Conservation (phyloP, 2,113 vertebrate genomes). For the Macquaria australasica region DNA sequence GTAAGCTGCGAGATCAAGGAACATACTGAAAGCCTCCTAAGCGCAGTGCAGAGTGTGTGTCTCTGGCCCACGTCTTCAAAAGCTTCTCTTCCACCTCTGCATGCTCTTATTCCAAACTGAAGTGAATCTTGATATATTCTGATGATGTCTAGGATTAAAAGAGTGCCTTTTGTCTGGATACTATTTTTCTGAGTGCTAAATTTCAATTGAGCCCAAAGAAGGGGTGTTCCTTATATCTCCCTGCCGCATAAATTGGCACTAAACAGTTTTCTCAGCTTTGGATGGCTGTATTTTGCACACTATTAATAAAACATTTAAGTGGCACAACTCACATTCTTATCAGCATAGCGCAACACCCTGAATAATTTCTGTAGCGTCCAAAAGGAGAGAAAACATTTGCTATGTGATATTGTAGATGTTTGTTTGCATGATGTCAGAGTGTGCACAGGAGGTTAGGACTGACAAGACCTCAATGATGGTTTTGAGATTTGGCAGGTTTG, state of each 20-base stretch:
- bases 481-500: not conserved
- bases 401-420: slow-evolving; percentile 23
- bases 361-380: slow-evolving; percentile 36
- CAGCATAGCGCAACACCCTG: slow-evolving; percentile 32
- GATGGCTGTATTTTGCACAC: slow-evolving; percentile 21
- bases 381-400: slow-evolving; percentile 28
- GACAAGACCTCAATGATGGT: not conserved
- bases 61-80: slow-evolving; percentile 43
- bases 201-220: slow-evolving; percentile 20
- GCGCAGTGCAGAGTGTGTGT: slow-evolving; percentile 20
- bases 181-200: not conserved
- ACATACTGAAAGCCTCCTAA: slow-evolving; percentile 70
- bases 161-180: slow-evolving; percentile 14
- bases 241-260: slow-evolving; percentile 36
- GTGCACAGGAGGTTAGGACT: not conserved
- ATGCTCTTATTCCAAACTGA: slow-evolving; percentile 23
- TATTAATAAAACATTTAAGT: slow-evolving; percentile 67
- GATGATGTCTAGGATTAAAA: slow-evolving; percentile 35
- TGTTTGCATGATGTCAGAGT: slow-evolving; percentile 10
- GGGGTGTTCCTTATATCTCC: slow-evolving; percentile 14
- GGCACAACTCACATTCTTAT: slow-evolving; percentile 55
- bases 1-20: slow-evolving; percentile 82
- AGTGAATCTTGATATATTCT: slow-evolving; percentile 21
- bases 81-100: slow-evolving; percentile 29
- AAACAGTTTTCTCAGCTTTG: slow-evolving; percentile 40